Percentiles rank a stretch among this genome's conserved stretches.
Evolutionary conservation across 1,140 invertebrate species (phyloP).

Genomic region (Cherax destructor): DNA sequence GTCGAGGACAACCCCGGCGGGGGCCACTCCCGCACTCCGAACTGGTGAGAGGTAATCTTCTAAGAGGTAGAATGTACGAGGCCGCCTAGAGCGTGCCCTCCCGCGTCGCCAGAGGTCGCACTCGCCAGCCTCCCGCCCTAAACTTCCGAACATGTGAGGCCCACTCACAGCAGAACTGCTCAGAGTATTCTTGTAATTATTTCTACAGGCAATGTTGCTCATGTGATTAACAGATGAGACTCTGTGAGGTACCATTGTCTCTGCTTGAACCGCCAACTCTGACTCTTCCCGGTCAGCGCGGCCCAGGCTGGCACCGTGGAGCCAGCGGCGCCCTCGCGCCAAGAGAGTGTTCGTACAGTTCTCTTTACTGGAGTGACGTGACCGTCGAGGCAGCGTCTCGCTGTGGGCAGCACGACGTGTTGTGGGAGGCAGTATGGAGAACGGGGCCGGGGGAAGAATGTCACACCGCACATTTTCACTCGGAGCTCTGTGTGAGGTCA

Average conservation of each 20-base stretch:
- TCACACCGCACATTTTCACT: constrained; percentile 34
- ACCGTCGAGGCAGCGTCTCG: constrained; percentile 66
- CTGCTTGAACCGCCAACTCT: constrained; percentile 50
- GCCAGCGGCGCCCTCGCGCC: constrained; percentile 66
- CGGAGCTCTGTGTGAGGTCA: constrained; percentile 70
- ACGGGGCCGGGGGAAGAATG: constrained; percentile 53
- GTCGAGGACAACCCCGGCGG: constrained; percentile 67
- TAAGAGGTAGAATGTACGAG: constrained; percentile 68
- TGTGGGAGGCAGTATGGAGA: constrained; percentile 70
- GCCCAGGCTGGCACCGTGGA: constrained; percentile 60
- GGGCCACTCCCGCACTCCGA: constrained; percentile 38
- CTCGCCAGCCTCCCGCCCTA: constrained; percentile 26
- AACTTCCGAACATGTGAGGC: background rate
- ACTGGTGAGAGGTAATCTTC: constrained; percentile 71
- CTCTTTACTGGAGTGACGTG: constrained; percentile 57
- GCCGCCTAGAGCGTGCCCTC: constrained; percentile 45
- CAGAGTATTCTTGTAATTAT: constrained; percentile 36
- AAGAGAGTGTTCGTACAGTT: constrained; percentile 56
- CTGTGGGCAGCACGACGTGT: constrained; percentile 61
- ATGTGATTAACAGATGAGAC: background rate
- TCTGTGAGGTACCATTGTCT: constrained; percentile 30
- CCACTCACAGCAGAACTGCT: constrained; percentile 14
- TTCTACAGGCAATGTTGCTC: background rate
- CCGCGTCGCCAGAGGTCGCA: constrained; percentile 39
- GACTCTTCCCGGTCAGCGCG: constrained; percentile 61